phyloP scores from a whole-genome alignment of 1,140 invertebrate genomes.

The Tetramorium alpestre region DNA sequence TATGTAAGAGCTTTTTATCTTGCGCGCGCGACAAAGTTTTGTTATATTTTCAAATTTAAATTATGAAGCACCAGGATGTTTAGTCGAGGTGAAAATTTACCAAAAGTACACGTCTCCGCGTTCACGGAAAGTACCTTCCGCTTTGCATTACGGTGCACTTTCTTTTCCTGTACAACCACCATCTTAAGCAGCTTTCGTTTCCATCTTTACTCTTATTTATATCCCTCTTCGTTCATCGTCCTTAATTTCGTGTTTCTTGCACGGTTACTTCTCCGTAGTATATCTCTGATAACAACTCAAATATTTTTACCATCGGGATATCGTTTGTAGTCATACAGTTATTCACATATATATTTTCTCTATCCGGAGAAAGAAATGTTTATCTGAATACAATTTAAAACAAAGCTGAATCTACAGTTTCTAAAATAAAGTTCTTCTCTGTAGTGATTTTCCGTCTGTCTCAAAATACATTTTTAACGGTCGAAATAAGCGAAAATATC shows the following conservation, averaged over 20 bases:
- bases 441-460: neutral
- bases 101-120: neutral
- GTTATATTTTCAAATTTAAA: neutral
- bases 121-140: slow-evolving; percentile 24
- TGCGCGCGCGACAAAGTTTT: neutral
- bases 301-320: neutral
- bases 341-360: neutral
- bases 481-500: too few species aligned
- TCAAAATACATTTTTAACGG: neutral
- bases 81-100: slow-evolving; percentile 18
- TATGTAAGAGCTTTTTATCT: neutral
- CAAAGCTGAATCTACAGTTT: neutral
- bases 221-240: slow-evolving; percentile 24
- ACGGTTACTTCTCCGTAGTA: neutral
- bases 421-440: neutral
- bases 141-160: slow-evolving; percentile 14
- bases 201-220: slow-evolving; percentile 14
- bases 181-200: slow-evolving; percentile 14
- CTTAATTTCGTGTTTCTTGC: slow-evolving; percentile 15
- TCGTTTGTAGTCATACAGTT: neutral
- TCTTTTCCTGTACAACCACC: slow-evolving; percentile 17
- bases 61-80: slow-evolving; percentile 3
- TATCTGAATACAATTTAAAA: neutral
- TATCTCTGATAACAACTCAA: neutral
- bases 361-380: neutral